phyloP scores from a whole-genome alignment of 2,113 vertebrate genomes.

The Lycaon pictus region DNA sequence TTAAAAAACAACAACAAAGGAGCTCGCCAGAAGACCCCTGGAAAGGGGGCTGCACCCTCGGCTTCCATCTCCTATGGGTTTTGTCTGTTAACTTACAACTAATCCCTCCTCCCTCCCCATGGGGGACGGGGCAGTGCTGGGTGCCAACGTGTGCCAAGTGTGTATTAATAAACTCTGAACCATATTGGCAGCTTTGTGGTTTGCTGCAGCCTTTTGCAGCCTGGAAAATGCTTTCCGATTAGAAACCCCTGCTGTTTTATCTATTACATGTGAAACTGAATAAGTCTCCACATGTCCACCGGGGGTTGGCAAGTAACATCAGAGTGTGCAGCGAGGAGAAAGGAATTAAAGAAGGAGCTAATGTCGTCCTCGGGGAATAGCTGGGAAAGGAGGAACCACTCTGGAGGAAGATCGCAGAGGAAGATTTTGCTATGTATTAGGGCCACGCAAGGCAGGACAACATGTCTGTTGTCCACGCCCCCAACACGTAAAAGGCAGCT shows the following conservation, averaged over 20 bases:
- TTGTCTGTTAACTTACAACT: background rate
- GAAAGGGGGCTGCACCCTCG: background rate
- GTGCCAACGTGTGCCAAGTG: constrained; percentile 48
- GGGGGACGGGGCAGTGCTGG: rapidly evolving
- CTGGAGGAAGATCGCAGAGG: background rate
- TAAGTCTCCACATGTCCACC: constrained; percentile 43
- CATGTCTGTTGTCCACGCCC: background rate
- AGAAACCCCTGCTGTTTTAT: constrained; percentile 74
- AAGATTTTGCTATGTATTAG: background rate
- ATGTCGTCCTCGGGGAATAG: constrained; percentile 55
- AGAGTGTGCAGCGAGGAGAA: background rate
- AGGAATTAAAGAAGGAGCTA: constrained; percentile 67
- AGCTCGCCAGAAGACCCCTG: background rate
- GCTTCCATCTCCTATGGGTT: background rate
- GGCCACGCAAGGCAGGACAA: background rate
- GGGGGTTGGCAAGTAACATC: constrained; percentile 63
- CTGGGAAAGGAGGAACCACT: background rate
- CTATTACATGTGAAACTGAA: constrained; percentile 70
- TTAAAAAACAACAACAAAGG: background rate
- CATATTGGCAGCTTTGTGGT: constrained; percentile 49
- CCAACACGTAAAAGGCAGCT: background rate
- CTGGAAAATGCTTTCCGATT: constrained; percentile 58
- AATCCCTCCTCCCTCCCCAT: background rate
- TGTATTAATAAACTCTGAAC: constrained; percentile 66
- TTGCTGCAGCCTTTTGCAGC: constrained; percentile 70